Evolutionary conservation across 2,888 invertebrate species (phyloP), one percentile per base, ranked within the genome.

Genomic region (Torymus auratus): DNA sequence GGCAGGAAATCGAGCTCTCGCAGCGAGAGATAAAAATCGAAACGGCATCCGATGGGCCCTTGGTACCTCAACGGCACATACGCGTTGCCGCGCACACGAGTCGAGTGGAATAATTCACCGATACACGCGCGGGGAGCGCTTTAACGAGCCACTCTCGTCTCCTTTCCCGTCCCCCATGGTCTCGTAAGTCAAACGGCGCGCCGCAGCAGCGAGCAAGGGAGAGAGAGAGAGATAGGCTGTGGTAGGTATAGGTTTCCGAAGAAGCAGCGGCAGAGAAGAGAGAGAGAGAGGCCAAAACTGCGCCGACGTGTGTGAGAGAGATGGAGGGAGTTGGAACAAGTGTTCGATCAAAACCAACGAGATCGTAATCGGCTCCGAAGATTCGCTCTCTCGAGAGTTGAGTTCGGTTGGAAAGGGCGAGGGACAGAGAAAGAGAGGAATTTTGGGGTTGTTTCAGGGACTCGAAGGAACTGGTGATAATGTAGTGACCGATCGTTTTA

Each of bases 161-260:
- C 56, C 50, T 69, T 53, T 52, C 69, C 41, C 28, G 64, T 55
- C 61, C 76, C 80, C 71, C 41, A 58, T 61, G 80, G 80, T 17
- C 67, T 60, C 76, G 61, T 80, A 80, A 80, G 80, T 80, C 80
- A 80, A 72, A 74, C 20, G 41, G 41, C 41, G 41, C 41, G 41
- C 41, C 41, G 41, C 41, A 41, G 41, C 41, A 41, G 41, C 41
- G 41, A 41, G 41, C 41, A 41, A 41, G 41, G 7, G 41, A 28
- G 28, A 41, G 41, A 41, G 41, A 41, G 41, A 41, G 41, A 41
- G 41, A 41, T 41, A 41, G 41, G 41, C 7, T 41, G 41, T 7
- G 41, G 7, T 41, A 41, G 41, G 41, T 41, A 41, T 41, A 41
- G 41, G 41, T 41, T 41, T 41, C 41, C 41, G 41, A 41, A 41